A percentile compares a stretch with the other conserved stretches of the same genome.
phyloP scores from a whole-genome alignment of 2,888 invertebrate genomes.

The Spodoptera picta region DNA sequence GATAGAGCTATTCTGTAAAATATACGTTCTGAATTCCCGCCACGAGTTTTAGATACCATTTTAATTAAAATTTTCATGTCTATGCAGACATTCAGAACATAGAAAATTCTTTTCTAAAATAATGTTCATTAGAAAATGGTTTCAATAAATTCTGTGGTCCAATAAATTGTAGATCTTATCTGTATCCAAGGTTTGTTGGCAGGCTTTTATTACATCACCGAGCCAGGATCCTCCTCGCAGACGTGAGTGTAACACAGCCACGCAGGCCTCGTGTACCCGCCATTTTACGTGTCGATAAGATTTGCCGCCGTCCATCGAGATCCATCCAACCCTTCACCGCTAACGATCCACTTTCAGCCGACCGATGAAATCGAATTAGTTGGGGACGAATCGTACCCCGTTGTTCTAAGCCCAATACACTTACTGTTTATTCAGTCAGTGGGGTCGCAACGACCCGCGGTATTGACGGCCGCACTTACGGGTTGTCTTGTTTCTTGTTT shows the following conservation, averaged over 20 bases:
- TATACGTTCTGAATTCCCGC: too few relatives aligned
- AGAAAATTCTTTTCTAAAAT: too few relatives aligned
- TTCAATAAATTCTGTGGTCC: too few relatives aligned
- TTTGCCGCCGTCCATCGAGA: constrained; percentile 18
- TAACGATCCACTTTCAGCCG: constrained; percentile 42
- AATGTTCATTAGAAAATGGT: too few relatives aligned
- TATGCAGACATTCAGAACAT: too few relatives aligned
- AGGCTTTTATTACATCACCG: too few relatives aligned
- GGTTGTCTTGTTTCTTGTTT: constrained; percentile 39
- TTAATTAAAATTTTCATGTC: too few relatives aligned
- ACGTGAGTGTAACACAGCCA: background rate
- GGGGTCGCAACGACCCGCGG: constrained; percentile 30
- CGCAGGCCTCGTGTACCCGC: background rate
- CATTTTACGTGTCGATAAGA: constrained; percentile 8
- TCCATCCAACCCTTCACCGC: constrained; percentile 31
- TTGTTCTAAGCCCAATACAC: constrained; percentile 58
- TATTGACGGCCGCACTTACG: constrained; percentile 24
- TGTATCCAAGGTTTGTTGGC: too few relatives aligned
- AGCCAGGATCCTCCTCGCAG: too few relatives aligned
- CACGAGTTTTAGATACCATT: too few relatives aligned
- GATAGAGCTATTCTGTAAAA: too few relatives aligned
- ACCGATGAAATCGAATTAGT: constrained; percentile 56
- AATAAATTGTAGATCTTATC: too few relatives aligned
- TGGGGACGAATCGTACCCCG: constrained; percentile 47
- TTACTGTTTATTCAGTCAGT: constrained; percentile 54